These are phyloP conservation scores for Morpho helenor DNA, from an alignment of 2,888 invertebrate genomes.

Conservation along the genomic window DNA sequence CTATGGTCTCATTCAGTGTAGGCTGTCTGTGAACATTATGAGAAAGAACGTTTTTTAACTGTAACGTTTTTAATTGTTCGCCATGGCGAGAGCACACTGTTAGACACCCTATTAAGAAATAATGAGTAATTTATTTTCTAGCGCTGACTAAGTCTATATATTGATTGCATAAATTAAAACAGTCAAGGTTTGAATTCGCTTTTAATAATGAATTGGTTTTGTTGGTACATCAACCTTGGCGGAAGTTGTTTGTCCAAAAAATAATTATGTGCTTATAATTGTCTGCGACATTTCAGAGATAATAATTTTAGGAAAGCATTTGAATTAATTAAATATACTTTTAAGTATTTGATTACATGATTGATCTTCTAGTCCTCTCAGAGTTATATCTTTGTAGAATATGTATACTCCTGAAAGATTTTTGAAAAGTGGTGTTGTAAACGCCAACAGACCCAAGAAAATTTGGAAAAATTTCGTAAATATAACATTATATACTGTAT, in stretches of 20 bases:
- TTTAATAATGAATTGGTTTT: constrained; percentile 4
- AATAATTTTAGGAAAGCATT: too few species aligned
- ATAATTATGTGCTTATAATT: not conserved
- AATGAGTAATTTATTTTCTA: not conserved
- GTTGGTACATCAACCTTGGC: constrained; percentile 3
- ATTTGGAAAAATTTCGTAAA: not conserved
- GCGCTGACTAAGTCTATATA: constrained; percentile 2
- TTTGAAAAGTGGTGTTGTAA: not conserved
- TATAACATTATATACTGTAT: too few species aligned
- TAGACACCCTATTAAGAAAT: constrained; percentile 1
- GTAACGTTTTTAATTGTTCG: not conserved
- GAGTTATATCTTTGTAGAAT: too few species aligned
- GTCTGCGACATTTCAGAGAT: not conserved
- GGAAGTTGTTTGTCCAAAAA: not conserved
- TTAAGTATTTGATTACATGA: too few species aligned
- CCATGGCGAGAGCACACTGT: not conserved
- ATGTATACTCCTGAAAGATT: not conserved
- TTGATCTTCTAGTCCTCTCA: too few species aligned
- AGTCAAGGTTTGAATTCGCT: constrained; percentile 2
- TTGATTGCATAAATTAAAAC: constrained; percentile 8
- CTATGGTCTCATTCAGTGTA: too few species aligned
- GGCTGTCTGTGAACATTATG: too few species aligned
- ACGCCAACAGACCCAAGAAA: not conserved
- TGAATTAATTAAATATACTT: too few species aligned
- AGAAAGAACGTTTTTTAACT: too few species aligned